These are phyloP conservation scores for Drosophila watanabei DNA, from an alignment of 1,140 invertebrate genomes.

Conservation along the genomic window DNA sequence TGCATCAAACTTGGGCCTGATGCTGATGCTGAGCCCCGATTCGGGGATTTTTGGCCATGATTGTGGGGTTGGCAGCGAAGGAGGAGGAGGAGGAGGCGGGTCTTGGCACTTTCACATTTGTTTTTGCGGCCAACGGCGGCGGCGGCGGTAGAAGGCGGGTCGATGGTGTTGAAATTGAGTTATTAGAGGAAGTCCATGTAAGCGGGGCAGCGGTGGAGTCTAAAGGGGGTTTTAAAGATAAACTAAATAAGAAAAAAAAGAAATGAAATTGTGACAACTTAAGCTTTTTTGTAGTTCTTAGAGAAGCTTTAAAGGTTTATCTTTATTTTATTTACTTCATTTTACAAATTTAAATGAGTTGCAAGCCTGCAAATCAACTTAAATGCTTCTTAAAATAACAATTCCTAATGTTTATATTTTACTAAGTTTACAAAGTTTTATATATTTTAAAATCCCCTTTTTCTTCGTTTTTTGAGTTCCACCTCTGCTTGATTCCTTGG, in stretches of 20 bases:
- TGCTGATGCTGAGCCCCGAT: constrained; percentile 47
- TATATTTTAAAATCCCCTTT: background rate
- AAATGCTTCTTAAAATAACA: background rate
- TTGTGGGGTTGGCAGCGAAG: constrained; percentile 14
- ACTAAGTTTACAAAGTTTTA: no score
- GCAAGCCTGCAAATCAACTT: no score
- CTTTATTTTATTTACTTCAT: background rate
- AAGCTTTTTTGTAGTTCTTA: background rate
- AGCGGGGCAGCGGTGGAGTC: constrained; percentile 5
- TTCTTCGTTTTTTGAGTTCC: background rate
- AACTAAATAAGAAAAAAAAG: background rate
- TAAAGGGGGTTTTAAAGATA: background rate
- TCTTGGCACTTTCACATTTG: constrained; percentile 64
- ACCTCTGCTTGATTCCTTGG: constrained; percentile 12
- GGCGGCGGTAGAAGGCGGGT: constrained; percentile 7
- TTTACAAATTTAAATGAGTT: no score
- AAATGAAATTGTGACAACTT: accelerated
- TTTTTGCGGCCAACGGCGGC: constrained; percentile 5
- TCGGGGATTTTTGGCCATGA: constrained; percentile 54
- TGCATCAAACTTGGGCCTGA: constrained; percentile 51
- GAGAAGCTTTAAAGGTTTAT: background rate
- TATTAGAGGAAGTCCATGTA: constrained; percentile 49
- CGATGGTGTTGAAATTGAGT: constrained; percentile 64
- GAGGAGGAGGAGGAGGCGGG: background rate
- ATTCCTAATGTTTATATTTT: no score